These are phyloP conservation scores for Parus major DNA, from an alignment of 2,113 vertebrate species.

Conservation along the genomic window DNA sequence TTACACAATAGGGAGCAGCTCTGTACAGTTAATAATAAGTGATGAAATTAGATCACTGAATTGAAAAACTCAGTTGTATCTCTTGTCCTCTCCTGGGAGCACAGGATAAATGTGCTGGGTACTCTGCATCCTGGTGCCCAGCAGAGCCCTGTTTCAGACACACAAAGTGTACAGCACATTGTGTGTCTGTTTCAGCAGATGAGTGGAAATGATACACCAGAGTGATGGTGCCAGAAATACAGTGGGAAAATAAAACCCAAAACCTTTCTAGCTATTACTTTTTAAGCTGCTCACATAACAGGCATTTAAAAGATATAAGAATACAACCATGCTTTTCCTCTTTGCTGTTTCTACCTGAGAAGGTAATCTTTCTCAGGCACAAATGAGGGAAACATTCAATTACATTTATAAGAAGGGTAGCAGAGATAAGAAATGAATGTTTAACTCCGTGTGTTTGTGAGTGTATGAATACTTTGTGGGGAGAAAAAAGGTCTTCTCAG, in stretches of 20 bases:
- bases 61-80: background rate
- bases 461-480: background rate
- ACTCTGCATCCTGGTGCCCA: background rate
- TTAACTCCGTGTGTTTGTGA: background rate
- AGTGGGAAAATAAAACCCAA: background rate
- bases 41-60: background rate
- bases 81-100: background rate
- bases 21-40: background rate
- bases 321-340: background rate
- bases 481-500: background rate
- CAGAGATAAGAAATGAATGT: background rate
- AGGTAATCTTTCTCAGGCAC: background rate
- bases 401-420: background rate
- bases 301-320: background rate
- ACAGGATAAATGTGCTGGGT: background rate
- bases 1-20: background rate
- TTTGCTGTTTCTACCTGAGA: background rate
- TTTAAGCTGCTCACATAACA: background rate
- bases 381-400: background rate
- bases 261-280: background rate
- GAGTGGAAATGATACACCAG: background rate
- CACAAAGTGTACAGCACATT: rapidly evolving
- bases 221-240: background rate
- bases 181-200: background rate
- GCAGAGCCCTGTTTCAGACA: rapidly evolving